These are phyloP conservation scores for Leptinotarsa texana DNA, from an alignment of 1,140 invertebrate genomes.

Conservation along the genomic window DNA sequence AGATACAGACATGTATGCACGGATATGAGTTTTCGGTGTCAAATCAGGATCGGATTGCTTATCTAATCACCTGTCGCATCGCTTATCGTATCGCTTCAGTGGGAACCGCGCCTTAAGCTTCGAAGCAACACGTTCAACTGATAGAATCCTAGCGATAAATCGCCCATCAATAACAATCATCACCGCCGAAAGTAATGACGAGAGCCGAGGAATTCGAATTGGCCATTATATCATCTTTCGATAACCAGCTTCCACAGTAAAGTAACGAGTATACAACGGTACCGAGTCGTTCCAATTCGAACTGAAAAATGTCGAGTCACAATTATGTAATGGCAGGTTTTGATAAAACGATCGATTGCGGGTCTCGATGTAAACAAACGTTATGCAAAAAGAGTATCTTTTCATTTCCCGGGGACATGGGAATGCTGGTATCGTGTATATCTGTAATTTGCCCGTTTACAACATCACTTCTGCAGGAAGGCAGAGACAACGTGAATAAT, in stretches of 20 bases:
- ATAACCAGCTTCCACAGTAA: neutral
- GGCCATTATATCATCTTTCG: neutral
- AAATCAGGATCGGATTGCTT: too few species aligned
- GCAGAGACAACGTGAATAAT: neutral
- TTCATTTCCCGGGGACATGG: neutral
- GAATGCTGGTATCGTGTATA: neutral
- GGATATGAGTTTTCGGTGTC: too few species aligned
- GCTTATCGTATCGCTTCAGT: too few species aligned
- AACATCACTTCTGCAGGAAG: neutral
- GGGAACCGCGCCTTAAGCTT: neutral
- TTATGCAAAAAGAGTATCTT: conserved; percentile 1
- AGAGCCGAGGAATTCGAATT: neutral
- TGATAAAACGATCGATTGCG: neutral
- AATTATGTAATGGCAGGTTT: neutral
- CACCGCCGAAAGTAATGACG: neutral
- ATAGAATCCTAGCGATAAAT: neutral
- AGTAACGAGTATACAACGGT: neutral
- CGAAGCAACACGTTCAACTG: neutral
- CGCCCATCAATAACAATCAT: neutral
- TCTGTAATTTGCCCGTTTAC: neutral
- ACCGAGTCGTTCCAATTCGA: neutral
- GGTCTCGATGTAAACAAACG: conserved; percentile 1
- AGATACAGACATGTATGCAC: too few species aligned
- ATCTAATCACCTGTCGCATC: too few species aligned
- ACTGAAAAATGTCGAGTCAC: neutral